Conservation (phyloP, 2,113 vertebrate species). For the Gadus chalcogrammus region DNA sequence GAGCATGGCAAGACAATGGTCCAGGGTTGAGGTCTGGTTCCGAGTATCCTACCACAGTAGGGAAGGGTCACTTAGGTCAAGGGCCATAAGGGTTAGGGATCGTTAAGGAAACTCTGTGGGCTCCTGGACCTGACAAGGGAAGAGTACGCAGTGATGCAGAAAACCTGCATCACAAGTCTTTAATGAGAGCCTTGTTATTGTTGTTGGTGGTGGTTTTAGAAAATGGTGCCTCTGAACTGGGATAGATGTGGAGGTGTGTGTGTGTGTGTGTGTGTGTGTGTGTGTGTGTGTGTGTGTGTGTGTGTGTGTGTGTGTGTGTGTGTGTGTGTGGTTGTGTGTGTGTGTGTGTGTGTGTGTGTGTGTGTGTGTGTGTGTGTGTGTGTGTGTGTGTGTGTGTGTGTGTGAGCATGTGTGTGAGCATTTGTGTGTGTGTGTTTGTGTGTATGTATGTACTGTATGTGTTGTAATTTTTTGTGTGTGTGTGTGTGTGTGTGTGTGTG, state of each 20-base stretch:
- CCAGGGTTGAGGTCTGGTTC: constrained; percentile 14
- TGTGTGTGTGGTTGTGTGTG: neutral
- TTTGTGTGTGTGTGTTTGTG: too few relatives aligned
- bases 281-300: neutral
- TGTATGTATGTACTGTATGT: too few relatives aligned
- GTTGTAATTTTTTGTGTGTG: too few relatives aligned
- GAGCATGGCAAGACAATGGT: constrained; percentile 37
- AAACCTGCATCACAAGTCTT: neutral
- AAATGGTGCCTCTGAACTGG: neutral
- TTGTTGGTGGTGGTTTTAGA: neutral
- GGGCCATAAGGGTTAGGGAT: constrained; percentile 35
- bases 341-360: too few relatives aligned
- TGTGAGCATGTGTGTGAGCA: too few relatives aligned
- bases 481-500: too few relatives aligned
- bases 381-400: too few relatives aligned
- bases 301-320: neutral
- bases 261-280: neutral
- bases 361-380: too few relatives aligned
- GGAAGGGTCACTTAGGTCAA: constrained; percentile 33
- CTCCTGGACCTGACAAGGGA: constrained; percentile 30
- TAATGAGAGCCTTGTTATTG: neutral
- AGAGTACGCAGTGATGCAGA: neutral
- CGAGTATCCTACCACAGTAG: constrained; percentile 31
- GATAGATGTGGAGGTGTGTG: too few relatives aligned
- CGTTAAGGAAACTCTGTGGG: constrained; percentile 39